Conservation (phyloP, 1,140 invertebrate genomes). For the Chlorops oryzae region DNA sequence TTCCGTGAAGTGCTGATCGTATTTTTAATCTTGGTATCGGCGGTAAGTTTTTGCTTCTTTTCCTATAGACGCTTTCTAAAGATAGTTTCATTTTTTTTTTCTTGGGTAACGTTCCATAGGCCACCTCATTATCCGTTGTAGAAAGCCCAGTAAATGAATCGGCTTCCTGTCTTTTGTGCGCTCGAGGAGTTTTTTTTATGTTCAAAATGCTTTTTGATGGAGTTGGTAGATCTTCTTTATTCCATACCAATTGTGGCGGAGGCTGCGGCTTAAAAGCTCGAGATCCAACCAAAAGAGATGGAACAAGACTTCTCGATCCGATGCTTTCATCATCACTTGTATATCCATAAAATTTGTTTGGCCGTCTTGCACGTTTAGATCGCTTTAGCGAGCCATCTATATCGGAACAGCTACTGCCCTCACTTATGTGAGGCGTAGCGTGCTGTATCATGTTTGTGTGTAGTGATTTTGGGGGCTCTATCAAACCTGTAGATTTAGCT, state of each 20-base stretch:
- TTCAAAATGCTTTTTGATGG: conserved; percentile 30
- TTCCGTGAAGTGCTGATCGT: conserved; percentile 25
- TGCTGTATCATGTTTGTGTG: background rate
- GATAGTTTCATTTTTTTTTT: conserved; percentile 10
- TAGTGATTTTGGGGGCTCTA: conserved; percentile 2
- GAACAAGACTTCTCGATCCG: conserved; percentile 22
- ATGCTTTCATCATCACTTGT: conserved; percentile 69
- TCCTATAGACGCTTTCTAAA: background rate
- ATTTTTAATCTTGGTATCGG: conserved; percentile 51
- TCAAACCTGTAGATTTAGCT: background rate
- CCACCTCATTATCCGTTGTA: background rate
- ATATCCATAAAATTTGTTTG: conserved; percentile 79
- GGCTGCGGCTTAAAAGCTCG: conserved; percentile 56
- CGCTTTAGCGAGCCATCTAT: conserved; percentile 55
- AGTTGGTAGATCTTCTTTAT: conserved; percentile 57
- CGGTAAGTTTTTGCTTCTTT: conserved; percentile 27
- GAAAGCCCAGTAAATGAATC: background rate
- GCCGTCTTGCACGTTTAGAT: conserved; percentile 69
- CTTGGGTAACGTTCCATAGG: conserved; percentile 5
- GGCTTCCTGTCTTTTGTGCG: conserved; percentile 14
- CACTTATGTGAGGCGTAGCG: conserved; percentile 20
- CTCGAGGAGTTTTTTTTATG: conserved; percentile 20
- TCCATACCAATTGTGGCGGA: conserved; percentile 59
- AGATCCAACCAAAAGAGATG: conserved; percentile 33
- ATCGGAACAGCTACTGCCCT: conserved; percentile 48